Percentiles rank a stretch among this genome's conserved stretches.
Evolutionary conservation across 2,888 invertebrate genomes (phyloP).

Genomic region (Cataglyphis livida): DNA sequence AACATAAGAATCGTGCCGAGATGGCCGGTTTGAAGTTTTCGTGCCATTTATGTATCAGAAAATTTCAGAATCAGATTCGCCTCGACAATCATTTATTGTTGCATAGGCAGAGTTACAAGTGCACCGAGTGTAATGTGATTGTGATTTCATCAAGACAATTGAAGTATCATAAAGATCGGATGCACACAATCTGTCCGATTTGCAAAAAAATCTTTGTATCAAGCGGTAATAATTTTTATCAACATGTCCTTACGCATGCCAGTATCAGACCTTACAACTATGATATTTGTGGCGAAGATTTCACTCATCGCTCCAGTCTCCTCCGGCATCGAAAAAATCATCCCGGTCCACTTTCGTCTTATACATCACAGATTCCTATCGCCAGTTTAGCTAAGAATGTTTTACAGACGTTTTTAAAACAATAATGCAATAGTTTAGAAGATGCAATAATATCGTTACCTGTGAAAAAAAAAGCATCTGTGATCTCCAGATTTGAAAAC

Average conservation of each 20-base stretch:
- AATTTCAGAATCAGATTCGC: constrained; percentile 64
- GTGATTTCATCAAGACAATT: constrained; percentile 54
- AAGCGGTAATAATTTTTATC: constrained; percentile 74
- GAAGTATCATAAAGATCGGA: constrained; percentile 67
- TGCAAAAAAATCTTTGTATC: constrained; percentile 74
- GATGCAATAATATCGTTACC: neutral
- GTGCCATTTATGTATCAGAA: constrained; percentile 68
- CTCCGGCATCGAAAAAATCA: constrained; percentile 77
- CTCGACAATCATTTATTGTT: constrained; percentile 70
- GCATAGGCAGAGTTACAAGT: constrained; percentile 69
- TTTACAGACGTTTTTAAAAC: constrained; percentile 22
- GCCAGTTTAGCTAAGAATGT: constrained; percentile 53
- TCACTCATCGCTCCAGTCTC: constrained; percentile 77
- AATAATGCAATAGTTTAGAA: neutral
- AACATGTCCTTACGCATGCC: constrained; percentile 79
- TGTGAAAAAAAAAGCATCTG: neutral
- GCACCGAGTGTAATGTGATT: constrained; percentile 47
- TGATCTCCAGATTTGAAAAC: neutral
- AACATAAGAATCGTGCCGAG: constrained; percentile 61
- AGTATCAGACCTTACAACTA: constrained; percentile 79
- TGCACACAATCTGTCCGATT: constrained; percentile 73
- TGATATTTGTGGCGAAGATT: constrained; percentile 77
- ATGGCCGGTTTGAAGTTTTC: constrained; percentile 53
- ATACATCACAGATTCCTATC: constrained; percentile 23
- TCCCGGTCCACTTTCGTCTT: constrained; percentile 74